Evolutionary conservation across 2,888 invertebrate genomes (phyloP).

Genomic region (Apodemia duryi): DNA sequence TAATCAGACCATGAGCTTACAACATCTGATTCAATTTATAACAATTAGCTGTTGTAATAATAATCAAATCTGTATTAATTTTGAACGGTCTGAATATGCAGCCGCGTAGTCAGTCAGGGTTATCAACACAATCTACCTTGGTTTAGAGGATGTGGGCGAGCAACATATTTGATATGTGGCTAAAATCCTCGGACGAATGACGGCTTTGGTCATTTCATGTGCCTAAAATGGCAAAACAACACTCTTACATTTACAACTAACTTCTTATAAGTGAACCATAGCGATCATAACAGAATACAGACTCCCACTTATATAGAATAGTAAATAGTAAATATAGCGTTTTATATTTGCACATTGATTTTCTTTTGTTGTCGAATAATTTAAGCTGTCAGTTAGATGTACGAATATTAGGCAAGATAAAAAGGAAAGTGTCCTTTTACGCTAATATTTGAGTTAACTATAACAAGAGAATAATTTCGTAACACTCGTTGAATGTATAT

Average conservation of each 20-base stretch:
- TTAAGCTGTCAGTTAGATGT: too few relatives aligned
- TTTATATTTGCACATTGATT: not conserved
- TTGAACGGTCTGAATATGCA: constrained; percentile 33
- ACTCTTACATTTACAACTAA: constrained; percentile 30
- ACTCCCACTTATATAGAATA: constrained; percentile 17
- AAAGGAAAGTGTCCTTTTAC: too few relatives aligned
- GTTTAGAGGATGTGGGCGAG: constrained; percentile 58
- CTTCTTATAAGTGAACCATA: not conserved
- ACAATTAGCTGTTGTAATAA: constrained; percentile 6
- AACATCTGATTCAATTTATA: not conserved
- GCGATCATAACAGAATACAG: constrained; percentile 16
- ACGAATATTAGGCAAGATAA: too few relatives aligned
- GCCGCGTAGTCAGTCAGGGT: constrained; percentile 41
- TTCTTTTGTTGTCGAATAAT: not conserved
- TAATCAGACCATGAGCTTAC: not conserved
- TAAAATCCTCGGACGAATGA: constrained; percentile 33
- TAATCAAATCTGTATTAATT: not conserved
- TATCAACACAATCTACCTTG: constrained; percentile 47
- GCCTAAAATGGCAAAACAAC: constrained; percentile 54
- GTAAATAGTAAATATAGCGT: too few relatives aligned
- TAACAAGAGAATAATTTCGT: too few relatives aligned
- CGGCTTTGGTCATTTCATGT: constrained; percentile 52
- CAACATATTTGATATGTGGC: constrained; percentile 41
- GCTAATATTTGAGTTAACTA: too few relatives aligned
- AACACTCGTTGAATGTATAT: too few relatives aligned